Conservation (phyloP, 1,140 invertebrate genomes). For the Tetraneura akinire region DNA sequence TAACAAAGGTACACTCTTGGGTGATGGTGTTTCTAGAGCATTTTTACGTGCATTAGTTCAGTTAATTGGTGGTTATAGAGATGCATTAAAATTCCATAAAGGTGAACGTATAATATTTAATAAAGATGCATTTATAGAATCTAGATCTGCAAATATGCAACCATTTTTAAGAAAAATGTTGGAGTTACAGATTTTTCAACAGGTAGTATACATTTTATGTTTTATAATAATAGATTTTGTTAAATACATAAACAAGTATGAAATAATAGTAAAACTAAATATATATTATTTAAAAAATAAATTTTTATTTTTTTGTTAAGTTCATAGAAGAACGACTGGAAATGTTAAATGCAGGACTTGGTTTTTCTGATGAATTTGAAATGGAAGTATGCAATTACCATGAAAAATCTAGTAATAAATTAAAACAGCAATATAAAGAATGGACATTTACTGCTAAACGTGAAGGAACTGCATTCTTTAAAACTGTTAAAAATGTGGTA, state of each 20-base stretch:
- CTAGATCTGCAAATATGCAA: slow-evolving; percentile 77
- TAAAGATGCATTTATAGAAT: slow-evolving; percentile 81
- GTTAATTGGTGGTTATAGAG: slow-evolving; percentile 89
- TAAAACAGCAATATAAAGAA: slow-evolving; percentile 78
- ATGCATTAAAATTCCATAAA: slow-evolving; percentile 80
- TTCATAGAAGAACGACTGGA: slow-evolving; percentile 91
- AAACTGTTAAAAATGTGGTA: slow-evolving; percentile 76
- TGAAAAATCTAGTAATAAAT: slow-evolving; percentile 76
- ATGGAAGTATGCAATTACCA: slow-evolving; percentile 83
- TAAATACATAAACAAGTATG: too few species aligned
- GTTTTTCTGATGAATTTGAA: slow-evolving; percentile 94
- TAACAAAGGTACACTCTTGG: slow-evolving; percentile 71
- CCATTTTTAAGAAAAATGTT: slow-evolving; percentile 88
- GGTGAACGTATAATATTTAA: slow-evolving; percentile 84
- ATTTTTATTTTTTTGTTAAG: slow-evolving; percentile 60
- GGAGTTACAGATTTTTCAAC: slow-evolving; percentile 91
- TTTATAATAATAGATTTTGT: background rate
- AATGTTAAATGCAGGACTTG: slow-evolving; percentile 82
- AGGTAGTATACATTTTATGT: slow-evolving; percentile 63
- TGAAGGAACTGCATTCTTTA: slow-evolving; percentile 71
- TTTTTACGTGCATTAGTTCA: slow-evolving; percentile 87
- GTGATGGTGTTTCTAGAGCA: slow-evolving; percentile 86
- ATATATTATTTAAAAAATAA: background rate
- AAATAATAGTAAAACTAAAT: background rate
- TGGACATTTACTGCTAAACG: slow-evolving; percentile 69